Percentiles rank a stretch among this genome's conserved stretches.
These are phyloP conservation scores for Lampris incognitus DNA, from an alignment of 2,113 vertebrate species.

Conservation along the genomic window DNA sequence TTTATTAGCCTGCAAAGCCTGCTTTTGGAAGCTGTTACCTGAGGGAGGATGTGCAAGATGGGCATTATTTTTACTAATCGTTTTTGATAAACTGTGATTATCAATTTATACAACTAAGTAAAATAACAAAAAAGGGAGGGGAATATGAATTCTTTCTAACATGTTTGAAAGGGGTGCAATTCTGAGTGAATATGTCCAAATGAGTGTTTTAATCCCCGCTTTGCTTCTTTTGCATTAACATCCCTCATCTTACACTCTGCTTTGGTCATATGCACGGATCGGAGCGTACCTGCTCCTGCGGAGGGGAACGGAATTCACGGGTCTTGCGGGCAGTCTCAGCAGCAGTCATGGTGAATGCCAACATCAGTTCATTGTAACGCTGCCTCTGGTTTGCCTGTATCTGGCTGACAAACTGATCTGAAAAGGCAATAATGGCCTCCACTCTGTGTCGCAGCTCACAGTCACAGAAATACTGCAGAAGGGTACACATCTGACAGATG, in stretches of 20 bases:
- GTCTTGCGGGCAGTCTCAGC: slow-evolving; percentile 94
- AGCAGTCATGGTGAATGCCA: slow-evolving; percentile 90
- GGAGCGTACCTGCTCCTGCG: slow-evolving; percentile 90
- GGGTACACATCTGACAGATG: slow-evolving; percentile 88
- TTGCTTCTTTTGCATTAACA: no score
- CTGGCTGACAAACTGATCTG: slow-evolving; percentile 87
- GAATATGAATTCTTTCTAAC: no score
- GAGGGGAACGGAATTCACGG: slow-evolving; percentile 93
- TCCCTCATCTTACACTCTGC: background rate
- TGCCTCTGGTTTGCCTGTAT: slow-evolving; percentile 90
- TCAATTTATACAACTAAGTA: no score
- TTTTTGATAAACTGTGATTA: no score
- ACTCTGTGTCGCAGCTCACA: slow-evolving; percentile 94
- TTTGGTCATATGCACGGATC: background rate
- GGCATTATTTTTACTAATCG: no score
- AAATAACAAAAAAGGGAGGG: no score
- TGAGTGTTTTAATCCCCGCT: no score
- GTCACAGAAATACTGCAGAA: slow-evolving; percentile 96
- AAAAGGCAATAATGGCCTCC: slow-evolving; percentile 91
- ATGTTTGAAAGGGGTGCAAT: no score
- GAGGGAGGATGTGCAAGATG: no score
- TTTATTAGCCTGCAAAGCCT: no score
- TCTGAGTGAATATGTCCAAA: no score
- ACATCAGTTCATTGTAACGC: slow-evolving; percentile 90
- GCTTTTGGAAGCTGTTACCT: no score